Percentiles rank a stretch among this genome's conserved stretches.
Evolutionary conservation across 2,888 invertebrate genomes (phyloP).

Genomic region (Sylvicola cinctus): DNA sequence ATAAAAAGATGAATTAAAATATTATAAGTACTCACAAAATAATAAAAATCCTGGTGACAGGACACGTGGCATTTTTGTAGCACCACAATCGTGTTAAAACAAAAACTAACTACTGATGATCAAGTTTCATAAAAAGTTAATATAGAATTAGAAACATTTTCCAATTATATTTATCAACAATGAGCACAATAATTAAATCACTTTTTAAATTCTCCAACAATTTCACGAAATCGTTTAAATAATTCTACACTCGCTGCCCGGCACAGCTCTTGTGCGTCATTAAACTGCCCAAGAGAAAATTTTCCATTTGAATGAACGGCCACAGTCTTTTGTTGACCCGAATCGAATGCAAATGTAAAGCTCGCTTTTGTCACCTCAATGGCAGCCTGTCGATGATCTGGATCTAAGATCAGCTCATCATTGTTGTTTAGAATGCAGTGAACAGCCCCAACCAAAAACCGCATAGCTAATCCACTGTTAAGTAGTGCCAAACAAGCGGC

Average conservation of each 20-base stretch:
- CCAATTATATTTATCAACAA: too few species aligned
- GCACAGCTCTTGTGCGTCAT: constrained; percentile 41
- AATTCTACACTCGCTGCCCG: constrained; percentile 30
- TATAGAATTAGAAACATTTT: too few species aligned
- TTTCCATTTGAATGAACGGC: constrained; percentile 48
- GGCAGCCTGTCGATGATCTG: constrained; percentile 27
- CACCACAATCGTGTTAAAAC: too few species aligned
- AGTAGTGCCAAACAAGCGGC: constrained; percentile 63
- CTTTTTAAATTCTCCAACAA: constrained; percentile 34
- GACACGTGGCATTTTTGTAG: too few species aligned
- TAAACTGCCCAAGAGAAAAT: constrained; percentile 43
- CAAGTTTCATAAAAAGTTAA: too few species aligned
- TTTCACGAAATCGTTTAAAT: constrained; percentile 50
- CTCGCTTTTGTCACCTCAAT: constrained; percentile 32
- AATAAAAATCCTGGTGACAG: too few species aligned
- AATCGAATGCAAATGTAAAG: constrained; percentile 59
- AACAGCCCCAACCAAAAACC: constrained; percentile 59
- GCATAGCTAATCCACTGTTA: constrained; percentile 67
- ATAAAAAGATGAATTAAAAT: too few species aligned
- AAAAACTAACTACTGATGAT: too few species aligned
- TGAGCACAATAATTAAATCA: too few species aligned
- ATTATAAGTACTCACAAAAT: too few species aligned
- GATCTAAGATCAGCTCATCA: constrained; percentile 41
- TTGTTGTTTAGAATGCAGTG: constrained; percentile 44
- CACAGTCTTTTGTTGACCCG: constrained; percentile 32